These are phyloP conservation scores for Amphipyra tragopoginis DNA, from an alignment of 2,888 invertebrate genomes.

Conservation along the genomic window DNA sequence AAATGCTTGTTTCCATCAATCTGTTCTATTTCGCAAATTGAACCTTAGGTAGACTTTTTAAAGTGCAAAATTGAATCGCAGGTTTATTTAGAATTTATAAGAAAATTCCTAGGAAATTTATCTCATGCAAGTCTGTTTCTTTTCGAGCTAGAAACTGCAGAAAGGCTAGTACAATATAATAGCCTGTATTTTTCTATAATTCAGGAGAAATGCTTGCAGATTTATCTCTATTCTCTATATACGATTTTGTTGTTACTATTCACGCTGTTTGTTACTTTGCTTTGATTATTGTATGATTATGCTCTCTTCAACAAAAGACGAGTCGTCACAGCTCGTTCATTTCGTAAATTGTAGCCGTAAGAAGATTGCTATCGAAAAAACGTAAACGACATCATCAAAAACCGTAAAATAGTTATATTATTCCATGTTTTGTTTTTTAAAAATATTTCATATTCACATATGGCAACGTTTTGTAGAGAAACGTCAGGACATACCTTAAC, in stretches of 20 bases:
- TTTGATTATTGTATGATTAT: too few species aligned
- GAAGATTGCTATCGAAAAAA: too few species aligned
- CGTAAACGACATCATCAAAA: too few species aligned
- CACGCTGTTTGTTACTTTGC: too few species aligned
- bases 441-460: too few species aligned
- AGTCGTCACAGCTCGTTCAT: too few species aligned
- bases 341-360: too few species aligned
- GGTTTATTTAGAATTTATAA: conserved; percentile 33
- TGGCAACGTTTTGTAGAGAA: too few species aligned
- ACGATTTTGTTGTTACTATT: conserved; percentile 9
- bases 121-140: conserved; percentile 51
- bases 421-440: too few species aligned
- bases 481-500: too few species aligned
- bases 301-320: too few species aligned
- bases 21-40: conserved; percentile 55
- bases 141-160: conserved; percentile 44
- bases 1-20: conserved; percentile 72
- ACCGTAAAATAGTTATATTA: too few species aligned
- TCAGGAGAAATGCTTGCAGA: conserved; percentile 33
- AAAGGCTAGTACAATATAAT: conserved; percentile 33
- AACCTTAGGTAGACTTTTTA: conserved; percentile 53
- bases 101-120: conserved; percentile 43
- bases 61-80: conserved; percentile 51
- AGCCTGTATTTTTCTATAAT: conserved; percentile 46
- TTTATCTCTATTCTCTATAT: conserved; percentile 26